A percentile compares a stretch with the other conserved stretches of the same genome.
Conservation (phyloP, 2,888 invertebrate genomes). For the Oxystoma pomonae region DNA sequence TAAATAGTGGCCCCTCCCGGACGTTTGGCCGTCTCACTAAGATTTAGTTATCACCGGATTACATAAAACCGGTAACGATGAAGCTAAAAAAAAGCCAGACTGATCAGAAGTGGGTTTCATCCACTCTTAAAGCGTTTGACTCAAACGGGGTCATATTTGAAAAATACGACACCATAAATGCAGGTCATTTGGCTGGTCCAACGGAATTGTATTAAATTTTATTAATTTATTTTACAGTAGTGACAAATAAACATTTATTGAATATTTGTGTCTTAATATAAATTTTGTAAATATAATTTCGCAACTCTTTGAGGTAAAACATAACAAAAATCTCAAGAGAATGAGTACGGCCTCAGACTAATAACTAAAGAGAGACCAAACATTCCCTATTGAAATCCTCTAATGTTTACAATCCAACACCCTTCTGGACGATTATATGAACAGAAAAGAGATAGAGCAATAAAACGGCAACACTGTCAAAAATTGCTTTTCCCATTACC, state of each 20-base stretch:
- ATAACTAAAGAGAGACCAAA: too few species aligned
- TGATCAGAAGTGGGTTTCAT: conserved; percentile 56
- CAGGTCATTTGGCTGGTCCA: conserved; percentile 51
- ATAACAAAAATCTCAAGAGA: too few species aligned
- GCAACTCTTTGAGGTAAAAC: conserved; percentile 69
- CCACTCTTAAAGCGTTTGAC: conserved; percentile 59
- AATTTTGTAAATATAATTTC: conserved; percentile 71
- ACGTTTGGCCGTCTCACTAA: conserved; percentile 83
- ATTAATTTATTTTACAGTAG: conserved; percentile 48
- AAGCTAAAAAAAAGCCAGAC: conserved; percentile 59
- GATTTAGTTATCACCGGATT: conserved; percentile 69
- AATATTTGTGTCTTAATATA: too few species aligned
- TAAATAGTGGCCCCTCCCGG: conserved; percentile 79
- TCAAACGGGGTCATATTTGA: conserved; percentile 64
- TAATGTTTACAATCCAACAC: too few species aligned
- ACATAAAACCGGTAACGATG: conserved; percentile 50
- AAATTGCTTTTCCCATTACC: too few species aligned
- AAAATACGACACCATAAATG: conserved; percentile 61
- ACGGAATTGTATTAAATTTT: conserved; percentile 34
- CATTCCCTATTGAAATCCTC: too few species aligned
- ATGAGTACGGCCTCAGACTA: too few species aligned
- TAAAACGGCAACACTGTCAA: too few species aligned
- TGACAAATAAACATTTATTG: too few species aligned
- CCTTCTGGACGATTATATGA: too few species aligned
- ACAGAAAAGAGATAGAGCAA: too few species aligned